Evolutionary conservation across 2,888 invertebrate species (phyloP), one percentile per base, ranked within the genome.

Genomic region (Campaea margaritaria): DNA sequence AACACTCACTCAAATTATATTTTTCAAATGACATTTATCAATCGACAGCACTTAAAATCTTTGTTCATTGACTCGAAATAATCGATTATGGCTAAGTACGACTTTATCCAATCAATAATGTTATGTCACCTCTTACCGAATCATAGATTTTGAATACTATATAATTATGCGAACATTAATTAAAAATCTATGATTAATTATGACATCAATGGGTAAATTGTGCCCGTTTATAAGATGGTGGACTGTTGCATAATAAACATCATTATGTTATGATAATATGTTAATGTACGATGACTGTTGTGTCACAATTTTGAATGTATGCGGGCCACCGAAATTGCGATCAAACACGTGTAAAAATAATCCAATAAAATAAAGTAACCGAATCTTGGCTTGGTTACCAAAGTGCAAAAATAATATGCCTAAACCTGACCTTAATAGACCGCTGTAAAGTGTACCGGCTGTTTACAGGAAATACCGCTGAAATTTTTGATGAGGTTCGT

Each of bases 41-140:
- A 49, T 41, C 41, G 27, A 45, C 27, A 53, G 44, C 9, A 53
- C 53, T 55, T 60, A 54, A 45, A 54, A 50, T 46, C 34, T 39
- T 43, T 44, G 48, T 43, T 47, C 43, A 49, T 54, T 49, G 45
- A 54, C 34, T 54, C 12, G n/a, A n/a, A 15, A 16, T 49, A 59
- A 59, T 54, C 44, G 44, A 59, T 53, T 59, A 50, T 38, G 34
- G 15, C 51, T 44, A 31, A 56, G 12, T 34, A 50, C 39, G 39
- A 49, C 43, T 47, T 21, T n/a, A 52, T 38, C 13, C 31, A 27
- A 43, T 51, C 47, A 21, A 44, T 34, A 47, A 38, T 43, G 65
- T 67, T 69, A 67, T 65, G 59, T 67, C 64, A 69, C 48, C 21
- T 62, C 52, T 69, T 69, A 63, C 55, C 50, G 64, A 69, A 69